These are phyloP conservation scores for Antedon mediterranea DNA, from an alignment of 53 echinoderm and acorn worm species.

Conservation along the genomic window DNA sequence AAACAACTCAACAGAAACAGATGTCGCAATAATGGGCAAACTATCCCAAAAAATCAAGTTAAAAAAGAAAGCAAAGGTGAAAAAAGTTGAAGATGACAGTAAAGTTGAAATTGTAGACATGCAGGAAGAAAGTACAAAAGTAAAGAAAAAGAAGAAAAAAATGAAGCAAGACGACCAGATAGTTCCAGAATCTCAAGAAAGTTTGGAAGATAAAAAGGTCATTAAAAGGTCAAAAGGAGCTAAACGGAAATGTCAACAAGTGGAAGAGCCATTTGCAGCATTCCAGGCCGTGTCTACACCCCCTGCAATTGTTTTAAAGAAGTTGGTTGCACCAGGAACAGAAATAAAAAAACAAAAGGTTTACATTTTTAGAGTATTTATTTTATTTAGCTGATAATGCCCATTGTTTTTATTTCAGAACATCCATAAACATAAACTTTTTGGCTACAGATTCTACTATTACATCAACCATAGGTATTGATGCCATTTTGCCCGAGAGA, in stretches of 20 bases:
- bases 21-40: neutral
- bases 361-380: no score
- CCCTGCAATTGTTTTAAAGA: conserved; percentile 21
- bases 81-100: neutral
- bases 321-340: conserved; percentile 5
- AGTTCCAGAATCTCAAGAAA: neutral
- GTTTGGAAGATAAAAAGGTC: neutral
- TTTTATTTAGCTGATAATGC: no score
- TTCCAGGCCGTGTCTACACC: conserved; percentile 38
- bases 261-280: conserved; percentile 34
- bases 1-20: neutral
- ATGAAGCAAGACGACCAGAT: neutral
- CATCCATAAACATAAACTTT: no score
- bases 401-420: no score
- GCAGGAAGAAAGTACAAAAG: neutral
- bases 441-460: no score
- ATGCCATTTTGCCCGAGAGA: no score
- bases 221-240: conserved; percentile 3
- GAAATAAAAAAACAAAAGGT: conserved; percentile 31
- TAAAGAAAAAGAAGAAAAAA: conserved; percentile 12
- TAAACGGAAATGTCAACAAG: neutral
- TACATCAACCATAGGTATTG: no score
- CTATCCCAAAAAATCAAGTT: neutral
- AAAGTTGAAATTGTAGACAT: neutral
- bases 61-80: neutral